A percentile compares a stretch with the other conserved stretches of the same genome.
phyloP scores from a whole-genome alignment of 2,113 vertebrate genomes.

The Prietella phreatophila region DNA sequence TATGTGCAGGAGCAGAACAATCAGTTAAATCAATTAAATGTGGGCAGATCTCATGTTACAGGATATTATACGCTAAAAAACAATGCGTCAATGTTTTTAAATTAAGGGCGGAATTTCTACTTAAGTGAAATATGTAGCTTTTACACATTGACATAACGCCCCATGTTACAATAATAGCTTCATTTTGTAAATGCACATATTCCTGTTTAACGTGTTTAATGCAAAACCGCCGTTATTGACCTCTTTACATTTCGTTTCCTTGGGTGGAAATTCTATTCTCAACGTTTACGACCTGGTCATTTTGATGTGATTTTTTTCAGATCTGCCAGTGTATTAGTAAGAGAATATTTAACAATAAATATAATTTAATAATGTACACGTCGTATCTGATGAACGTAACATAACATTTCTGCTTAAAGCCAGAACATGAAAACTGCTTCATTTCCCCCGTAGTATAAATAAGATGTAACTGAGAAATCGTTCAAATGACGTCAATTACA shows the following conservation, averaged over 20 bases:
- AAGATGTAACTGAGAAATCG: constrained; percentile 28
- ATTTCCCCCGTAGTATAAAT: background rate
- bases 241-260: no score
- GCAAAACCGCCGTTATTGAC: no score
- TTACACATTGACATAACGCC: no score
- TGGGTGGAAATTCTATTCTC: no score
- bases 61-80: background rate
- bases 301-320: background rate
- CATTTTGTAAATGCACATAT: no score
- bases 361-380: background rate
- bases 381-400: background rate
- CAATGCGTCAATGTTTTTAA: background rate
- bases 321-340: background rate
- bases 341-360: background rate
- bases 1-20: background rate
- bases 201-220: no score
- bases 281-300: background rate
- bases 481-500: constrained; percentile 26
- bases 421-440: background rate
- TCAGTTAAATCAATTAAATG: background rate
- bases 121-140: no score
- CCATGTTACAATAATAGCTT: no score
- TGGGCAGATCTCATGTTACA: background rate
- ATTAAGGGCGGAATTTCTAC: background rate
- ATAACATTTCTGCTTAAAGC: background rate